Evolutionary conservation across 2,797 vertebrate genomes (phyloP).

Genomic region (Schizopygopsis malacanthus): DNA sequence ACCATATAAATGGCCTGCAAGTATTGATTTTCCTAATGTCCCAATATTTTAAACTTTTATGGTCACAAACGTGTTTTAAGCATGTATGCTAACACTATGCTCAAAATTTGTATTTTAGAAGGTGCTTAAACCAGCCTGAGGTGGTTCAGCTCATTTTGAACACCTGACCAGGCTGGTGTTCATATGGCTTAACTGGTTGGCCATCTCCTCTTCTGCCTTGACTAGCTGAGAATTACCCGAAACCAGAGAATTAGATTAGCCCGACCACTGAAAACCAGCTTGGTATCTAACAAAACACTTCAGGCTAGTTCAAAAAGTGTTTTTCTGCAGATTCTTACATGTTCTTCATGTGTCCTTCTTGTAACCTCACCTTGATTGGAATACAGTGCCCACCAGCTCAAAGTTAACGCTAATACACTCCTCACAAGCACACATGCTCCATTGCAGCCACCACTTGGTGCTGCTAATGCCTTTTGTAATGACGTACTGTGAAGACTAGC

Average conservation of each 20-base stretch:
- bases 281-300: constrained; percentile 1
- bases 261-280: not conserved
- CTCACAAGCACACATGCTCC: constrained; percentile 40
- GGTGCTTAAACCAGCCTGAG: not conserved
- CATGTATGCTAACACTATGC: not conserved
- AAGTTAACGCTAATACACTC: constrained; percentile 31
- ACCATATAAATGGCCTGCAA: not conserved
- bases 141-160: not conserved
- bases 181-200: not conserved
- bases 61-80: not conserved
- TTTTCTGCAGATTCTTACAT: not conserved
- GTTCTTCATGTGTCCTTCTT: constrained; percentile 37
- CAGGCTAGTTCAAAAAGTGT: not conserved
- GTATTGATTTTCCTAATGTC: constrained; percentile 23
- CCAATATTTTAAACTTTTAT: not conserved
- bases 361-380: constrained; percentile 42
- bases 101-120: not conserved
- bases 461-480: constrained; percentile 53
- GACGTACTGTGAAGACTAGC: constrained; percentile 52
- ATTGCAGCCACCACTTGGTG: constrained; percentile 30
- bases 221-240: not conserved
- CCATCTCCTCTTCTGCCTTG: not conserved
- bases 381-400: constrained; percentile 22
- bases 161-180: not conserved
- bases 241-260: not conserved